Conservation (phyloP, 1,140 invertebrate genomes). For the Heliconius melpomene region DNA sequence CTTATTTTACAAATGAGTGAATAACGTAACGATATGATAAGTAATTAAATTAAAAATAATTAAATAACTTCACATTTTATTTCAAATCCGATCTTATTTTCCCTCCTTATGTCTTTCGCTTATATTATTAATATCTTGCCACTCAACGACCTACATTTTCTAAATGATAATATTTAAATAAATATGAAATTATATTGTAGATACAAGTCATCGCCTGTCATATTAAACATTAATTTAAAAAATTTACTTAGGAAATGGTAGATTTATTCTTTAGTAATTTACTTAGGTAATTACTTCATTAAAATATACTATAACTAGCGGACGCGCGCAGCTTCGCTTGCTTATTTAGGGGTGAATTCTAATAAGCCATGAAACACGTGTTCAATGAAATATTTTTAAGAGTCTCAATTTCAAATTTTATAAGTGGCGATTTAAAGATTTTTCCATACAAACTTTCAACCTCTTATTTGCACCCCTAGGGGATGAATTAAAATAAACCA, state of each 20-base stretch:
- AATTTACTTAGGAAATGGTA: background rate
- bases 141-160: background rate
- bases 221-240: background rate
- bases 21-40: background rate
- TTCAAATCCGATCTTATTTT: background rate
- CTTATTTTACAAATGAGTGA: background rate
- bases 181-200: background rate
- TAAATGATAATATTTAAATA: background rate
- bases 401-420: no score
- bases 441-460: no score
- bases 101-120: background rate
- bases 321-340: no score
- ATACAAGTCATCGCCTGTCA: background rate
- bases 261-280: background rate
- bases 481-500: no score
- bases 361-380: no score
- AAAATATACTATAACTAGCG: no score
- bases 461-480: no score
- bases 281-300: no score
- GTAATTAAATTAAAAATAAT: background rate
- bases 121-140: background rate
- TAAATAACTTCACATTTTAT: background rate
- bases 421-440: no score
- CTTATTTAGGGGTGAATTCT: no score
- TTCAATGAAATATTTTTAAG: no score